Conservation (phyloP, 2,797 vertebrate genomes). For the Amazonetta brasiliensis region DNA sequence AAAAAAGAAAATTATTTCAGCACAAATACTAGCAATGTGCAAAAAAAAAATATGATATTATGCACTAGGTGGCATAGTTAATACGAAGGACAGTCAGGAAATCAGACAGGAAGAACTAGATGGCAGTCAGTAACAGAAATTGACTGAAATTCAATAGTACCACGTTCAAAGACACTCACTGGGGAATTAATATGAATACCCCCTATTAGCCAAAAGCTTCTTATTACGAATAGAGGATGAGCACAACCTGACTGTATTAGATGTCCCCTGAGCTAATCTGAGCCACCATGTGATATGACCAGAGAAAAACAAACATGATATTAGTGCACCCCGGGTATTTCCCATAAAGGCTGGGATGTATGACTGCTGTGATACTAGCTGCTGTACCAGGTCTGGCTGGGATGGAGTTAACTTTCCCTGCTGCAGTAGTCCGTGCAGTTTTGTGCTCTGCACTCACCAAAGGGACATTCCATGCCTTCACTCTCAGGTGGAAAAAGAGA, state of each 20-base stretch:
- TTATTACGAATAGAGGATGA: not conserved
- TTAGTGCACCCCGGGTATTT: not conserved
- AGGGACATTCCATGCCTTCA: too few species aligned
- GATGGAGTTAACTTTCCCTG: too few species aligned
- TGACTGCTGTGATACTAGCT: not conserved
- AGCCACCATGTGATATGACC: not conserved
- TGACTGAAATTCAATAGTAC: conserved; percentile 7
- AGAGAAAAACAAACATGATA: not conserved
- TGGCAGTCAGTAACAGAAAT: conserved; percentile 36
- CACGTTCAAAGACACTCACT: not conserved
- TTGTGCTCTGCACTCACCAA: too few species aligned
- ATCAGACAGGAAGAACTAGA: not conserved
- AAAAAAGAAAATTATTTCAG: not conserved
- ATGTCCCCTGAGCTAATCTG: not conserved
- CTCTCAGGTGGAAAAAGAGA: too few species aligned
- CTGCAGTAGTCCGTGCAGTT: too few species aligned
- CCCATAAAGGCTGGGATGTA: not conserved
- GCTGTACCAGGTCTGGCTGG: not conserved
- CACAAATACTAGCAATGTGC: not conserved
- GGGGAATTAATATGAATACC: not conserved
- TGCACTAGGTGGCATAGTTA: conserved; percentile 42
- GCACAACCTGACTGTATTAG: not conserved
- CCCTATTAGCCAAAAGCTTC: conserved; percentile 32
- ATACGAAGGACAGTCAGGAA: not conserved
- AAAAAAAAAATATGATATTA: not conserved